Conservation (phyloP, 2,797 vertebrate genomes). For the Crotalus adamanteus region DNA sequence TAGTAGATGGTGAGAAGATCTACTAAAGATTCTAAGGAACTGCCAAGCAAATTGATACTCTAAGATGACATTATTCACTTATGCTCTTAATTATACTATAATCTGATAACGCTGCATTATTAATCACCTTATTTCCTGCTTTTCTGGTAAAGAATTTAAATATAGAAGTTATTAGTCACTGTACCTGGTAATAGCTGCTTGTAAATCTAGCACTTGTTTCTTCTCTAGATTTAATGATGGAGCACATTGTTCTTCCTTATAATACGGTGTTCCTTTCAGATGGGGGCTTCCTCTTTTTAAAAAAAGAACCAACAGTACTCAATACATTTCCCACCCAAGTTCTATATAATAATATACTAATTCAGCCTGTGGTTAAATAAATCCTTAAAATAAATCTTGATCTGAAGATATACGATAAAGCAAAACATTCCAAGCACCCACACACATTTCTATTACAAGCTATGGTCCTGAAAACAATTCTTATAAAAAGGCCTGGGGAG, state of each 20-base stretch:
- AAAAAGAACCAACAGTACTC: slow-evolving; percentile 25
- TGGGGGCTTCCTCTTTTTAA: slow-evolving; percentile 85
- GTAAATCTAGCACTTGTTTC: slow-evolving; percentile 92
- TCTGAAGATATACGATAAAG: rapidly evolving
- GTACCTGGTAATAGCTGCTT: slow-evolving; percentile 93
- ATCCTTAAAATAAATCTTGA: background rate
- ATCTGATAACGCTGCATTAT: too few species aligned
- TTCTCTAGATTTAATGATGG: slow-evolving; percentile 91
- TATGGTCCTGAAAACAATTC: background rate
- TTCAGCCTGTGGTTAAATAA: background rate
- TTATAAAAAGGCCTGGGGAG: background rate
- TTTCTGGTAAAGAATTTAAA: background rate
- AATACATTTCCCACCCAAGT: background rate
- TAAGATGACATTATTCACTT: background rate
- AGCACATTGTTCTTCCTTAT: slow-evolving; percentile 95
- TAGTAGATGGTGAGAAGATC: background rate
- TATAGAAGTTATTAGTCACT: background rate
- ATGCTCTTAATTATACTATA: background rate
- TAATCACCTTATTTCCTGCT: background rate
- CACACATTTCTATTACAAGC: background rate
- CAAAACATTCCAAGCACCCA: background rate
- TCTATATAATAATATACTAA: background rate
- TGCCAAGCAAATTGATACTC: background rate
- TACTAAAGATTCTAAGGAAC: background rate
- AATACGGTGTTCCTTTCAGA: slow-evolving; percentile 87